These are phyloP conservation scores for Scelioninae gen. 2 DNA, from an alignment of 2,888 invertebrate species.

Conservation along the genomic window DNA sequence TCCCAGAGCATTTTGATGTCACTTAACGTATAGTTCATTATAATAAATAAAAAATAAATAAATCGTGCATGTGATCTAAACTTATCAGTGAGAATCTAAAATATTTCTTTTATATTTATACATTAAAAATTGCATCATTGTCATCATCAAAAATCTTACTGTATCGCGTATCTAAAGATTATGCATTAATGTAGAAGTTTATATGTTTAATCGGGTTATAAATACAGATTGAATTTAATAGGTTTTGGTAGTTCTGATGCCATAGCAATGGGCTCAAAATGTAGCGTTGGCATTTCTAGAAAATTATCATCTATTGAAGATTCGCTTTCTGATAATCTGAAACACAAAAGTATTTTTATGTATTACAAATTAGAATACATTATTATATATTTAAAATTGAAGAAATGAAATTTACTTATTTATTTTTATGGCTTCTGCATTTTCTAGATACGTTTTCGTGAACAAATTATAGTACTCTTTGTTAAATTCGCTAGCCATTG, in stretches of 20 bases:
- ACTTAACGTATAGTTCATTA: neutral
- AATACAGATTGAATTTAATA: conserved; percentile 58
- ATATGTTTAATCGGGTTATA: conserved; percentile 22
- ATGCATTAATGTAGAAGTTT: neutral
- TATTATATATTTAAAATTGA: neutral
- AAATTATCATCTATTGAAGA: conserved; percentile 59
- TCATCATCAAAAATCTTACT: no score
- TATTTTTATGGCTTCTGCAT: conserved; percentile 10
- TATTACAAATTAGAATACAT: no score
- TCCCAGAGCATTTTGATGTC: no score
- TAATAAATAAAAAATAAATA: conserved; percentile 39
- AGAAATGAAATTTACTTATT: conserved; percentile 20
- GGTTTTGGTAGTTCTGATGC: conserved; percentile 66
- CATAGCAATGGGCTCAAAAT: conserved; percentile 42
- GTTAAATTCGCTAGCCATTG: neutral
- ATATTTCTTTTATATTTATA: no score
- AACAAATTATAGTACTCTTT: neutral
- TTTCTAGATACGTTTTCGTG: conserved; percentile 1
- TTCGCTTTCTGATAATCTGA: conserved; percentile 57
- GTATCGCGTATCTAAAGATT: neutral
- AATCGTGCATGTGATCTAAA: neutral
- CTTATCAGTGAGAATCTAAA: no score
- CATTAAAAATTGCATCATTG: no score
- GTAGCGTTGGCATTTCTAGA: conserved; percentile 60
- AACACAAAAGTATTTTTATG: conserved; percentile 15